Evolutionary conservation across 2,888 invertebrate genomes (phyloP), one percentile per base, ranked within the genome.

Genomic region (Aspidiotus rigidus): DNA sequence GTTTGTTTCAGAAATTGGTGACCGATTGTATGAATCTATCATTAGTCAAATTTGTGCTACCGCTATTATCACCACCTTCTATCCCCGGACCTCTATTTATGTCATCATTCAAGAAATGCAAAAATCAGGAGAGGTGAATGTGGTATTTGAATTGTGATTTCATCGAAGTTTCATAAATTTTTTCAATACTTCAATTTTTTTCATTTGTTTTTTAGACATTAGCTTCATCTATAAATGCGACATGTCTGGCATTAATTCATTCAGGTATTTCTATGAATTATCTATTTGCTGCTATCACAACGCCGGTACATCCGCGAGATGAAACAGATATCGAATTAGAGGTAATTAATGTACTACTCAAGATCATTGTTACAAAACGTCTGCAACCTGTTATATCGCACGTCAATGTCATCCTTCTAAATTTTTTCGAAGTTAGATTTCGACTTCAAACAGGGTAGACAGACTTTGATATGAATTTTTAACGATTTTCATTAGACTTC

Each of bases 101-200:
- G 80, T 95, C 55, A 86, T 88, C 67, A 78, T 95, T 67, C 94
- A 95, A 77, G 94, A 95, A 80, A 79, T 94, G 75, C 90, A 94
- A 76, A 86, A 93, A 78, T 83, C 81, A 77, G 90, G 90, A 73
- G 87, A 89, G 74, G 92, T 92, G 79, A 82, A 79, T 76, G 11
- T 2, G 2, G 16, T 13, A 40, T 15, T 17, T 11, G 8, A 3
- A 17, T 13, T 28, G 28, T 15, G 53, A 10, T n/a, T n/a, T n/a
- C n/a, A n/a, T 28, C 5, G 28, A 28, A 28, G 5, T 8, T 69
- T 54, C 17, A 66, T 7, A 61, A 42, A 39, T 56, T 62, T 40
- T 11, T 62, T 13, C 70, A 60, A 64, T 13, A 56, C 55, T 55
- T 55, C n/a, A 41, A 15, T 62, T 11, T n/a, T 8, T 62, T 62